These are phyloP conservation scores for Drosophila ambigua DNA, from an alignment of 1,140 invertebrate species.

Conservation along the genomic window DNA sequence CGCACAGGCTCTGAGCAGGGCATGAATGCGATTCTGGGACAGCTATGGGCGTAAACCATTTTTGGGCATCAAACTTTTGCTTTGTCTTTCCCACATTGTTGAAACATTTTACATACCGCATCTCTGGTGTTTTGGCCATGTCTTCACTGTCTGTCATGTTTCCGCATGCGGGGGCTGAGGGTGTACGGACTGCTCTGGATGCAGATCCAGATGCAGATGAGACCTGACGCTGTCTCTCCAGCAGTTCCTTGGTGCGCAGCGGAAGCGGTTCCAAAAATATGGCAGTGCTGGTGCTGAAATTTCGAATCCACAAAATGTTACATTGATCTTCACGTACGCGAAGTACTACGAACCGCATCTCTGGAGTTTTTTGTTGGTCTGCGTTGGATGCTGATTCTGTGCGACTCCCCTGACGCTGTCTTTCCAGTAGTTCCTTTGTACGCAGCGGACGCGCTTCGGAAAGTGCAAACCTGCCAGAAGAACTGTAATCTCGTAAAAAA, in stretches of 20 bases:
- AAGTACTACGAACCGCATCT: too few relatives aligned
- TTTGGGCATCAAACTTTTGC: too few relatives aligned
- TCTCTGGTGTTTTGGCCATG: background rate
- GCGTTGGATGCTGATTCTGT: background rate
- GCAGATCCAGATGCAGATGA: too few relatives aligned
- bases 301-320: too few relatives aligned
- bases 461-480: background rate
- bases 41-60: background rate
- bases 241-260: slow-evolving; percentile 25
- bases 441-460: slow-evolving; percentile 2
- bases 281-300: background rate
- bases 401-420: background rate
- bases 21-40: background rate
- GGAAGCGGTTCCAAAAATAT: background rate
- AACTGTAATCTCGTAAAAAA: too few relatives aligned
- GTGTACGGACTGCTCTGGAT: too few relatives aligned
- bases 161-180: too few relatives aligned
- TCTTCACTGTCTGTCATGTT: too few relatives aligned
- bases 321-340: too few relatives aligned
- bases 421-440: background rate
- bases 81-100: background rate
- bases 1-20: slow-evolving; percentile 18
- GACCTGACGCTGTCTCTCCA: slow-evolving; percentile 3
- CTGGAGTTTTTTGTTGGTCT: background rate
- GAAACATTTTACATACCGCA: slow-evolving; percentile 6